Percentiles rank a stretch among this genome's conserved stretches.
Evolutionary conservation across 2,113 vertebrate genomes (phyloP).

Genomic region (Felis chaus): DNA sequence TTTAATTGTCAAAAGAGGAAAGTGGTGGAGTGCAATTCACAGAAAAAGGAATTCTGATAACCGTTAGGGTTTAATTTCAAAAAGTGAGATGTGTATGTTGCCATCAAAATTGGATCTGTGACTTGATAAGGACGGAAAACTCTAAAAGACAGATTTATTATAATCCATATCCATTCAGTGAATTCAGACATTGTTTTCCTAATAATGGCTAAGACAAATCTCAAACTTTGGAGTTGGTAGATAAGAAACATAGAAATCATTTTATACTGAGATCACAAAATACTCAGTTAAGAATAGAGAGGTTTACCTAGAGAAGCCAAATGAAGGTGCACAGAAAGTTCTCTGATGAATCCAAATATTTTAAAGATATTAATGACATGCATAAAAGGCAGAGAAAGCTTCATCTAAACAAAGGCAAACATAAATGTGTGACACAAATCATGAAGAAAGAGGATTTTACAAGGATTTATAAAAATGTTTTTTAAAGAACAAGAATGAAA

Average conservation of each 20-base stretch:
- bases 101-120: background rate
- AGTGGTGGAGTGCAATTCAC: background rate
- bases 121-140: background rate
- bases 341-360: background rate
- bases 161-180: background rate
- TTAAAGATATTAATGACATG: background rate
- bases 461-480: background rate
- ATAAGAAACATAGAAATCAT: background rate
- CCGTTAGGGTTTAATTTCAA: constrained; percentile 17
- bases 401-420: background rate
- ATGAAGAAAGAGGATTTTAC: background rate
- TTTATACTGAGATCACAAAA: background rate
- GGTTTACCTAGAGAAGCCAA: background rate
- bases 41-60: background rate
- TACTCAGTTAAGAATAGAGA: background rate
- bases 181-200: background rate
- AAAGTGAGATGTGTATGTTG: background rate
- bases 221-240: background rate
- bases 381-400: background rate
- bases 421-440: background rate
- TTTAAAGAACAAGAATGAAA: constrained; percentile 11
- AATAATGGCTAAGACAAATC: background rate
- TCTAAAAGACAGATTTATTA: background rate
- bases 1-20: constrained; percentile 5
- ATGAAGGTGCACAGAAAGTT: background rate